These are phyloP conservation scores for Leptinotarsa haldemani DNA, from an alignment of 2,888 invertebrate genomes.

Conservation along the genomic window DNA sequence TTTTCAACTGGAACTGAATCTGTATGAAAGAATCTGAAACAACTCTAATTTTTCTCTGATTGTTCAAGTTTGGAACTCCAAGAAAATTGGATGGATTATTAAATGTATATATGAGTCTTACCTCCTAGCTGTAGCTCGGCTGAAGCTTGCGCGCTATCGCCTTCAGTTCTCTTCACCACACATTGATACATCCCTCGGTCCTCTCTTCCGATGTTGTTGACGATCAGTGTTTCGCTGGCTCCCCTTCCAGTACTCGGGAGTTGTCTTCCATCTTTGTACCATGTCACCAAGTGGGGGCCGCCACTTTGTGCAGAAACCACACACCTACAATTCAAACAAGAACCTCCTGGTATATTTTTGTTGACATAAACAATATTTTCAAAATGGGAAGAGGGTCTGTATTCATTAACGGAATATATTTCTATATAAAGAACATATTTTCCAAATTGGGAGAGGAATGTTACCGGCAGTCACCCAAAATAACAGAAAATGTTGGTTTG, in stretches of 20 bases:
- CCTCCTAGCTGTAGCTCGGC: constrained; percentile 80
- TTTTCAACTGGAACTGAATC: too few relatives aligned
- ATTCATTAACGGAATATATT: too few relatives aligned
- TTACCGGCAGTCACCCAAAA: too few relatives aligned
- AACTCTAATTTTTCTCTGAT: too few relatives aligned
- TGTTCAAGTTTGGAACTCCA: too few relatives aligned
- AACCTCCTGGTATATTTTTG: too few relatives aligned
- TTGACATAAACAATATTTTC: too few relatives aligned
- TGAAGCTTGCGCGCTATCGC: constrained; percentile 81
- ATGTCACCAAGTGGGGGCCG: constrained; percentile 65
- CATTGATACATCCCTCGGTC: constrained; percentile 84
- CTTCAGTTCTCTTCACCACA: constrained; percentile 76
- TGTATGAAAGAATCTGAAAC: too few relatives aligned
- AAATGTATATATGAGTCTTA: constrained; percentile 56
- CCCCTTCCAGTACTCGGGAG: constrained; percentile 75
- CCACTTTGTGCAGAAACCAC: constrained; percentile 70
- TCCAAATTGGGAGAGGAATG: too few relatives aligned
- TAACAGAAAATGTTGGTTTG: too few relatives aligned
- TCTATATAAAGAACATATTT: too few relatives aligned
- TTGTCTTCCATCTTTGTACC: constrained; percentile 77
- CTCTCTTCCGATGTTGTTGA: constrained; percentile 77
- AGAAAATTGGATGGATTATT: neutral
- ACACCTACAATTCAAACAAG: constrained; percentile 61
- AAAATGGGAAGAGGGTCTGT: too few relatives aligned
- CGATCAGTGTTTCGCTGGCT: constrained; percentile 72